Percentiles rank a stretch among this genome's conserved stretches.
Conservation (phyloP, 2,113 vertebrate genomes). For the Macquaria australasica region DNA sequence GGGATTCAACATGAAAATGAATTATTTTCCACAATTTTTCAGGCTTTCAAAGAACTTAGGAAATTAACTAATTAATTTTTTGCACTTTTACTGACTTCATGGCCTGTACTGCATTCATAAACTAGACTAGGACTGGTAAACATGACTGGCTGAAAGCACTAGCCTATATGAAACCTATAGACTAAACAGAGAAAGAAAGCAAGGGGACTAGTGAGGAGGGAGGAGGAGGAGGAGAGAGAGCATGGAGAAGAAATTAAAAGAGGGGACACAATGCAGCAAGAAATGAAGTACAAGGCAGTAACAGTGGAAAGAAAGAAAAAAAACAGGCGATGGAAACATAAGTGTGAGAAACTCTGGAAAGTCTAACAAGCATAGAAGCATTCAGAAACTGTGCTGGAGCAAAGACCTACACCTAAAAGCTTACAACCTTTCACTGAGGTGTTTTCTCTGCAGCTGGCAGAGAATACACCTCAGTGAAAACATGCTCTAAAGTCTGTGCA, state of each 20-base stretch:
- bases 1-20: not conserved
- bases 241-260: slow-evolving; percentile 48
- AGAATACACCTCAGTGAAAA: slow-evolving; percentile 50
- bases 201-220: slow-evolving; percentile 11
- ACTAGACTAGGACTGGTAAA: slow-evolving; percentile 4
- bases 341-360: slow-evolving; percentile 45
- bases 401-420: slow-evolving; percentile 19
- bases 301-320: slow-evolving; percentile 37
- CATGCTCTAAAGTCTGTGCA: not conserved
- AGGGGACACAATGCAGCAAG: slow-evolving; percentile 48
- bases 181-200: slow-evolving; percentile 50
- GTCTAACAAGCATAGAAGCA: slow-evolving; percentile 1
- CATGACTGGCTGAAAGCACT: slow-evolving; percentile 18
- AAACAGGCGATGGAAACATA: slow-evolving; percentile 48
- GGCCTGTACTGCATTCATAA: not conserved
- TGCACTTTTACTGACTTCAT: not conserved
- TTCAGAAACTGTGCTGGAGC: slow-evolving; percentile 11
- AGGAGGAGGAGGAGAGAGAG: slow-evolving; percentile 12
- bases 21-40: not conserved
- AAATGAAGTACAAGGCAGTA: slow-evolving; percentile 66
- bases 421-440: slow-evolving; percentile 17
- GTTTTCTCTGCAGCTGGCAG: slow-evolving; percentile 40
- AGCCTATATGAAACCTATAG: slow-evolving; percentile 39
- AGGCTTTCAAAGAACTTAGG: not conserved
- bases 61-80: not conserved